Conservation (phyloP, 1,140 invertebrate genomes). For the Apis florea region DNA sequence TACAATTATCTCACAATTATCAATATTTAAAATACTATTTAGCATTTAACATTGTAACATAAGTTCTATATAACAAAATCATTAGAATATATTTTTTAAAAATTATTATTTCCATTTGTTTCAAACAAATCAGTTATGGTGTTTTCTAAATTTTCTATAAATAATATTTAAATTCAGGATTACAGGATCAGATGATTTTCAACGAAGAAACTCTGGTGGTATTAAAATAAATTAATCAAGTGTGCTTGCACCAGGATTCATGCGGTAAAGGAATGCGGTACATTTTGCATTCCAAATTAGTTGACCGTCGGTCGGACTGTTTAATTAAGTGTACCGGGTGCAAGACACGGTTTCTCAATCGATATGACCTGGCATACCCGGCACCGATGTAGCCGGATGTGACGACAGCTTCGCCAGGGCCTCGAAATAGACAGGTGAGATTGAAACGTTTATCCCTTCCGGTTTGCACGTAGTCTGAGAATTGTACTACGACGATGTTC, state of each 20-base stretch:
- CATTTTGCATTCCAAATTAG: slow-evolving; percentile 5
- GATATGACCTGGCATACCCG: slow-evolving; percentile 84
- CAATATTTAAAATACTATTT: too few species aligned
- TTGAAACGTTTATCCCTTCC: slow-evolving; percentile 95
- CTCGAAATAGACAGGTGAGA: slow-evolving; percentile 93
- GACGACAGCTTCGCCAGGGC: slow-evolving; percentile 94
- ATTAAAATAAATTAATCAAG: slow-evolving; percentile 37
- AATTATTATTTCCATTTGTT: background rate
- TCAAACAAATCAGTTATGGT: too few species aligned
- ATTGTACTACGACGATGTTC: slow-evolving; percentile 96
- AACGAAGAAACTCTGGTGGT: background rate
- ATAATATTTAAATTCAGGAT: background rate
- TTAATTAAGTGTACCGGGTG: slow-evolving; percentile 43
- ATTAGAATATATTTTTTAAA: background rate
- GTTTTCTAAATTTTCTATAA: background rate
- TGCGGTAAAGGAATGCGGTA: background rate
- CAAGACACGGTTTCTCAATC: slow-evolving; percentile 61
- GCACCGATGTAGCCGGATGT: slow-evolving; percentile 96
- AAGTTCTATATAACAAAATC: background rate
- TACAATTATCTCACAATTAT: too few species aligned
- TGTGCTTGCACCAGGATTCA: slow-evolving; percentile 50
- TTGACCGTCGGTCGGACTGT: background rate
- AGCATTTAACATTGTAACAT: too few species aligned
- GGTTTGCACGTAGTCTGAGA: slow-evolving; percentile 95
- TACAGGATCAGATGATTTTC: too few species aligned